Evolutionary conservation across 2,113 vertebrate species (phyloP), one percentile per base, ranked within the genome.

Genomic region (Lepus americanus): DNA sequence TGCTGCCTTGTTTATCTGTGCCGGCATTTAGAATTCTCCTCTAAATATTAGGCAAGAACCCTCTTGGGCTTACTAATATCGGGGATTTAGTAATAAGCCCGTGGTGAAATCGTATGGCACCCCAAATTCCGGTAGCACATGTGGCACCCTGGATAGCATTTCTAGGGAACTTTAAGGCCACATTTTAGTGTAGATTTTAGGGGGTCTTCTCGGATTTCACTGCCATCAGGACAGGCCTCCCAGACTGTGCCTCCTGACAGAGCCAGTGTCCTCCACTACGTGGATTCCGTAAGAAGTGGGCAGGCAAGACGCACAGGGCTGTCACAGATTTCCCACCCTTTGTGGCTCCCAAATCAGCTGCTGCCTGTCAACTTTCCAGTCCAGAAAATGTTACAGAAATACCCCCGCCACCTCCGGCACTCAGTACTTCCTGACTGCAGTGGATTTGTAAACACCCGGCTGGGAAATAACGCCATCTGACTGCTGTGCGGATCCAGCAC

Each of bases 401-500:
- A 33, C 33, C 53, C 96, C 81, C 90, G 95, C 81, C 78, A 95
- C 95, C 19, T 49, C 89, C 94, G 77, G 61, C 49, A 94, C 53
- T 92, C 70, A 77, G 74, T 36, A 66, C 93, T 92, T 84, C 74
- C 92, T 93, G 89, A 82, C 89, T 96, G 77, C 95, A 78, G 55
- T 76, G 64, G 80, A 67, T 39, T 91, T 96, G 93, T 94, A 97
- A 97, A 96, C 44, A 90, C 89, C 94, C 90, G 92, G 90, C 94
- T 96, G 94, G 91, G 11, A 72, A 97, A 96, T 86, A 88, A 94
- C 53, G 70, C 88, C 91, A 59, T 92, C 96, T 96, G 95, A 92
- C 90, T 96, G 94, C 87, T 96, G 94, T 97, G 96, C 96, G 97
- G 94, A 96, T 77, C 92, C 3, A 49, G 96, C 83, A 97, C 97